Base-by-base conservation (phyloP, 2,113 vertebrate species). In the Lepus europaeus region DNA sequence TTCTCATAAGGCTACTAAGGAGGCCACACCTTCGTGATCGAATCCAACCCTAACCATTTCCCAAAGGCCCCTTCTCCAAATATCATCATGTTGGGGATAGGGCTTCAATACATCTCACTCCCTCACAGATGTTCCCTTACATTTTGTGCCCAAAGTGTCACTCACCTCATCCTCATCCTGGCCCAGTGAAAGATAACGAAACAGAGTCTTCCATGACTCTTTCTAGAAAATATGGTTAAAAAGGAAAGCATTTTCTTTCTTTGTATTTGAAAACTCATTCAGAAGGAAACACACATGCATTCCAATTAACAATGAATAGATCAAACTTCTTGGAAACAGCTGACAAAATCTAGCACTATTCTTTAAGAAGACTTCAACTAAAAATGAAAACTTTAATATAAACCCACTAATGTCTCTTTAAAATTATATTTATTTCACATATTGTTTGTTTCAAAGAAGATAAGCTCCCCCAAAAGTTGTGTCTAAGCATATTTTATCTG, bases 341-440 rank as follows among this genome's bases (percentile, higher is more conserved):
- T 91, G 63, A 2, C 9, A 64, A 83, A 56, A 79, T 91, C 49
- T 87, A 66, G 25, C 45, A 79, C 36, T 56, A 83, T 49, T 81
- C 36, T 90, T 84, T 33, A 72, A 93, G 63, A 91, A 73, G 5
- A 59, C 29, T 53, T 87, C 9, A 84, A 79, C 49, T 69, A 49
- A 8, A 63, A 79, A 66, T 81, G 64, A 81, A 91, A 45, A 8
- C 45, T 84, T 39, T 69, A 59, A 85, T 39, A 72, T 45, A 29
- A 59, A 86, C 63, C 33, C 29, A 25, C 59, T 86, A 17, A 63
- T 79, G 12, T 88, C 22, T 93, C 9, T 36, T 89, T 96, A 95
- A 68, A 90, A 59, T 73, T 82, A n/a, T 5, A 66, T 20, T 53
- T 91, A 51, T 79, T 63, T 70, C 51, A 63, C 22, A 53, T 49